These are phyloP conservation scores for Lithobates sylvaticus DNA, from an alignment of 2,797 vertebrate species.

Conservation along the genomic window DNA sequence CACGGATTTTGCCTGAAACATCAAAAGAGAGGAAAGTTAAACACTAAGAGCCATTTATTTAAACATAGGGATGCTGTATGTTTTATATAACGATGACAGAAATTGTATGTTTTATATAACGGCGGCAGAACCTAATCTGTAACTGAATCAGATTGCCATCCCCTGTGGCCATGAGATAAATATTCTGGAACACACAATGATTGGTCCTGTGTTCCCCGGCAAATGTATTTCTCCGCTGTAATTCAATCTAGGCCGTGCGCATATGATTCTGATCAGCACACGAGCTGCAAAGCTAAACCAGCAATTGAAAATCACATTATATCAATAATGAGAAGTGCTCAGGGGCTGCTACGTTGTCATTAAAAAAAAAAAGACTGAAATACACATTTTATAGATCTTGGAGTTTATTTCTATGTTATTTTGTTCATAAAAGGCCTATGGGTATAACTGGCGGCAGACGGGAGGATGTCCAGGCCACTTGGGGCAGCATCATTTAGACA, in stretches of 20 bases:
- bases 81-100: constrained; percentile 22
- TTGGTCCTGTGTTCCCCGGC: constrained; percentile 31
- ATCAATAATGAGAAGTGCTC: constrained; percentile 13
- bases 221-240: constrained; percentile 40
- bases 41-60: not conserved
- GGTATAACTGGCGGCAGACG: not conserved
- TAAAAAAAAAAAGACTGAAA: not conserved
- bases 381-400: not conserved
- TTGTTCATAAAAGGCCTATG: not conserved
- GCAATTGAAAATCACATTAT: constrained; percentile 46
- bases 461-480: not conserved
- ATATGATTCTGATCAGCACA: constrained; percentile 56
- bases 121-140: constrained; percentile 26
- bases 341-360: not conserved
- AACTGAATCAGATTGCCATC: constrained; percentile 22
- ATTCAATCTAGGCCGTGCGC: constrained; percentile 39
- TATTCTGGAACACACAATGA: constrained; percentile 44
- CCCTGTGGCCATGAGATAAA: constrained; percentile 51
- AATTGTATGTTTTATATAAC: constrained; percentile 25
- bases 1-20: constrained; percentile 83
- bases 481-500: not conserved
- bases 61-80: not conserved
- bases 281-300: constrained; percentile 44
- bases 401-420: not conserved
- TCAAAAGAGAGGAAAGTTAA: constrained; percentile 6